Evolutionary conservation across 1,140 invertebrate species (phyloP).

Genomic region (Caenorhabditis inopinata): DNA sequence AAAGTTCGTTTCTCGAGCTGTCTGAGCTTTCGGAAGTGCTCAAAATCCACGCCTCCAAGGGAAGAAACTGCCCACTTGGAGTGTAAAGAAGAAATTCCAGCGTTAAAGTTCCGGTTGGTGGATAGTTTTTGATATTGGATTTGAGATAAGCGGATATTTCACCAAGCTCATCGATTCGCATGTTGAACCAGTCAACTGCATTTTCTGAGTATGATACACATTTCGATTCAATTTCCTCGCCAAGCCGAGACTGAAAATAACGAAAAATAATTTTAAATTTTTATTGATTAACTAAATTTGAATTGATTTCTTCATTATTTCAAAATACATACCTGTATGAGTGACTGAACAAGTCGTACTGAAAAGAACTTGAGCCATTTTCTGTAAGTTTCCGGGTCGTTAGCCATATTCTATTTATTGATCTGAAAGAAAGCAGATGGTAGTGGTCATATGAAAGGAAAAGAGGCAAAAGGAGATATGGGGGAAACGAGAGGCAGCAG

Average conservation of each 20-base stretch:
- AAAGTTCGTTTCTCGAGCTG: not conserved
- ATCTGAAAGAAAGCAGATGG: conserved; percentile 8
- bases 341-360: not conserved
- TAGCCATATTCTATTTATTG: not conserved
- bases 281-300: too few relatives aligned
- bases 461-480: not conserved
- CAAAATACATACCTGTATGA: not conserved
- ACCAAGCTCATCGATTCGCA: not conserved
- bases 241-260: not conserved
- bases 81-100: not conserved
- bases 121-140: conserved; percentile 13
- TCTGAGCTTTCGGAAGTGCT: not conserved
- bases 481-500: not conserved
- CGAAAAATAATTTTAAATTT: too few relatives aligned
- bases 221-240: conserved; percentile 13
- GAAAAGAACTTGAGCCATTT: not conserved
- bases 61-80: not conserved
- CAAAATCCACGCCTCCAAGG: not conserved
- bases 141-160: conserved; percentile 1
- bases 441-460: not conserved
- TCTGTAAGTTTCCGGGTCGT: not conserved
- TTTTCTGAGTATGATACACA: not conserved
- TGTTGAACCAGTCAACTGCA: not conserved
- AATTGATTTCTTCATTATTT: too few relatives aligned
- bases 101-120: not conserved